phyloP scores from a whole-genome alignment of 2,113 vertebrate species.

The Scytalopus superciliaris region DNA sequence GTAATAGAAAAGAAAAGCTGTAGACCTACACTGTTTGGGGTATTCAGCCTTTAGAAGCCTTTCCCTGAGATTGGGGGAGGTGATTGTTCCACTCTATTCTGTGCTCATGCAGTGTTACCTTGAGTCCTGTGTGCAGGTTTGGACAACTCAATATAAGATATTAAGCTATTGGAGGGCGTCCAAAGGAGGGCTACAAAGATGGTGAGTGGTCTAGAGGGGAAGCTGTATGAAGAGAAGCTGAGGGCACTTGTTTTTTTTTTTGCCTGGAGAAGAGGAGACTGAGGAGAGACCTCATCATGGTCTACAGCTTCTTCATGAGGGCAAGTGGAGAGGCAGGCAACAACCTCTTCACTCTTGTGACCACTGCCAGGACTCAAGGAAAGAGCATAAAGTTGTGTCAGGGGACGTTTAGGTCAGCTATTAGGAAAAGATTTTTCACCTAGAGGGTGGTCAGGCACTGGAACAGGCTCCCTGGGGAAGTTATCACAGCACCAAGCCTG shows the following conservation, averaged over 20 bases:
- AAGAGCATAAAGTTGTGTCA: background rate
- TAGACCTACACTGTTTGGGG: background rate
- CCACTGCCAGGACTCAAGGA: rapidly evolving
- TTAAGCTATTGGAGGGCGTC: background rate
- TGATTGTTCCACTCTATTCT: background rate
- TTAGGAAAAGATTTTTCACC: rapidly evolving
- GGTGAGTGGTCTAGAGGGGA: background rate
- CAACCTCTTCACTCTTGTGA: background rate
- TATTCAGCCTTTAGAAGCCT: background rate
- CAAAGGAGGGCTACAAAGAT: background rate
- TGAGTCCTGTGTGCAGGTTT: background rate
- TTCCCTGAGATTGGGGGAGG: background rate
- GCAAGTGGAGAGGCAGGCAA: background rate
- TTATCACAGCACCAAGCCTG: background rate
- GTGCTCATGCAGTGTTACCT: background rate
- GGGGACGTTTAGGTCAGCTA: background rate
- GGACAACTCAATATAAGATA: background rate
- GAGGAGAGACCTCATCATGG: rapidly evolving
- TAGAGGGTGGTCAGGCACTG: rapidly evolving
- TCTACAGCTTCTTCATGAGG: rapidly evolving
- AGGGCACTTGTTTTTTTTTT: background rate
- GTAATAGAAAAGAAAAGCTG: background rate
- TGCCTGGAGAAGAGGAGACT: background rate
- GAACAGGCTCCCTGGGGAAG: background rate
- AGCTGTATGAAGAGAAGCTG: rapidly evolving